A percentile compares a stretch with the other conserved stretches of the same genome.
phyloP scores from a whole-genome alignment of 2,113 vertebrate species.

The Rhombomys opimus region DNA sequence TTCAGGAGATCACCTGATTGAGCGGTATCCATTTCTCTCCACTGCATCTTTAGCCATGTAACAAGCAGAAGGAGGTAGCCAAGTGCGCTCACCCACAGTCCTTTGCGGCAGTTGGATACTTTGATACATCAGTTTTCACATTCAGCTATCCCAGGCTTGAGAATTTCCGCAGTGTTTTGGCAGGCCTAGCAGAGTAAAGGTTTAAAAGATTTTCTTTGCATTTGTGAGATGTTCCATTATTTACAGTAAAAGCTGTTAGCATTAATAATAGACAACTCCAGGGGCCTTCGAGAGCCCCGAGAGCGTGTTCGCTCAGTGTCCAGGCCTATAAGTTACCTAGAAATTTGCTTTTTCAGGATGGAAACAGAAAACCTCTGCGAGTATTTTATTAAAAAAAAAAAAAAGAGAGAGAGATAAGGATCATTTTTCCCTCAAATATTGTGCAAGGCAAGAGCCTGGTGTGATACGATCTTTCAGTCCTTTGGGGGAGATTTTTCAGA shows the following conservation, averaged over 20 bases:
- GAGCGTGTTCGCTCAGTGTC: background rate
- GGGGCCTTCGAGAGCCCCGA: background rate
- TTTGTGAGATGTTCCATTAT: background rate
- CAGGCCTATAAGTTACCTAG: background rate
- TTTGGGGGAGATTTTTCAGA: no score
- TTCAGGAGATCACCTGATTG: background rate
- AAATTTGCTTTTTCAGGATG: background rate
- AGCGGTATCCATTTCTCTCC: background rate
- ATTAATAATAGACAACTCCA: slow-evolving; percentile 1
- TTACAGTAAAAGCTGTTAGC: background rate
- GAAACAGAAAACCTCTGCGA: background rate
- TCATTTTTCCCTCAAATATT: background rate
- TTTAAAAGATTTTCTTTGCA: background rate
- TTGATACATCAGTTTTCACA: background rate
- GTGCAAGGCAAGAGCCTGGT: background rate
- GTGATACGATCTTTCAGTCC: background rate
- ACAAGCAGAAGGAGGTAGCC: background rate
- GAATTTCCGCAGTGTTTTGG: background rate
- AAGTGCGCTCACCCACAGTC: background rate
- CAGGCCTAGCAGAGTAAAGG: background rate
- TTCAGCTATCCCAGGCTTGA: background rate
- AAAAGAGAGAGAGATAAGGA: background rate
- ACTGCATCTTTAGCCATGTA: background rate
- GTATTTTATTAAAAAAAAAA: background rate
- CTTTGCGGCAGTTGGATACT: background rate